These are phyloP conservation scores for Crambe crambe DNA, from an alignment of 37 sponge, comb jelly and placozoan species.

Conservation along the genomic window DNA sequence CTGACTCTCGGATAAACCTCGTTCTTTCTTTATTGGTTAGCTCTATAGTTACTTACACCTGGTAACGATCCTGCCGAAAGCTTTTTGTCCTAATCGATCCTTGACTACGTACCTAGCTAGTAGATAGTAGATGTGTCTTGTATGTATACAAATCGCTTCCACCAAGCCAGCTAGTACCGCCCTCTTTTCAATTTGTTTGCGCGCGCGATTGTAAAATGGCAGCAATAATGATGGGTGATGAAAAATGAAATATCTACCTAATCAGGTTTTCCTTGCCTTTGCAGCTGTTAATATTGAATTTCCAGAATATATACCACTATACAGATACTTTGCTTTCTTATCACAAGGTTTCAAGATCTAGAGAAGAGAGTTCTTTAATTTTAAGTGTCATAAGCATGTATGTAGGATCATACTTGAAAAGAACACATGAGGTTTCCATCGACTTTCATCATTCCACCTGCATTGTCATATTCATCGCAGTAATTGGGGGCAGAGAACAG, in stretches of 20 bases:
- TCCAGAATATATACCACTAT: constrained; percentile 88
- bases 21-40: neutral
- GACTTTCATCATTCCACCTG: constrained; percentile 97
- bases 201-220: too few relatives aligned
- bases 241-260: neutral
- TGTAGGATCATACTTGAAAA: constrained; percentile 89
- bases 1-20: neutral
- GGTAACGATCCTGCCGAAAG: too few relatives aligned
- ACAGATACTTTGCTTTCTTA: constrained; percentile 98
- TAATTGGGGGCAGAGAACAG: constrained; percentile 97
- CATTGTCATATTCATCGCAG: constrained; percentile 98
- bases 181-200: too few relatives aligned
- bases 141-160: too few relatives aligned
- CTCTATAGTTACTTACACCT: neutral
- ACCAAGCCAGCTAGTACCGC: too few relatives aligned
- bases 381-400: too few relatives aligned
- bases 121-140: too few relatives aligned
- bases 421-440: constrained; percentile 96
- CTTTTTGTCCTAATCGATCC: too few relatives aligned
- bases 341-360: constrained; percentile 98
- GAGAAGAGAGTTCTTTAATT: neutral
- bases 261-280: neutral
- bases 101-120: too few relatives aligned
- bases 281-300: neutral
- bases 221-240: neutral